Conservation (phyloP, 2,888 invertebrate genomes). For the Ochlodes sylvanus region DNA sequence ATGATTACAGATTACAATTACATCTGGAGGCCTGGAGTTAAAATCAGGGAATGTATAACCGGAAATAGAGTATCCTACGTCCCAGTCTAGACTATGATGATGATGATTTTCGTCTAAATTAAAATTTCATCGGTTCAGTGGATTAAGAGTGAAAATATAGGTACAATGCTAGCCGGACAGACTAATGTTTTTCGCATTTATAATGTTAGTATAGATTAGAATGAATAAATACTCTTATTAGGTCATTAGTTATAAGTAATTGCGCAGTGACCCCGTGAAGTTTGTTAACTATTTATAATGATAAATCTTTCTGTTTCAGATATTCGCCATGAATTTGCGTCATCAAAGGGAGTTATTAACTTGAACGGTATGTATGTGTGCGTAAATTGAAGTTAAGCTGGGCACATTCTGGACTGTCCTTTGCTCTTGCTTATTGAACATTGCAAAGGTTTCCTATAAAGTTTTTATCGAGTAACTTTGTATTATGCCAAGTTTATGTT, state of each 20-base stretch:
- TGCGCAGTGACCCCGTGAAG: not conserved
- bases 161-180: too few species aligned
- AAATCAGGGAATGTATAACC: too few species aligned
- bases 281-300: not conserved
- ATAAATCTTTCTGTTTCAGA: constrained; percentile 43
- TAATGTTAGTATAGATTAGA: too few species aligned
- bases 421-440: constrained; percentile 19
- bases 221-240: too few species aligned
- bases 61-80: too few species aligned
- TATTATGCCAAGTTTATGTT: not conserved
- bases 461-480: constrained; percentile 10
- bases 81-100: too few species aligned
- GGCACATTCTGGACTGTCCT: not conserved
- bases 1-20: too few species aligned
- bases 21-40: too few species aligned
- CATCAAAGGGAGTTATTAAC: constrained; percentile 41
- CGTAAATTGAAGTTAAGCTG: constrained; percentile 25
- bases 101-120: too few species aligned
- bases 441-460: not conserved
- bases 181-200: too few species aligned
- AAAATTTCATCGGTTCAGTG: too few species aligned
- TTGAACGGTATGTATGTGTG: constrained; percentile 35
- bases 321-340: constrained; percentile 40
- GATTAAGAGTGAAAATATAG: too few species aligned
- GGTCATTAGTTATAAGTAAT: not conserved